Evolutionary conservation across 2,888 invertebrate species (phyloP).

Genomic region (Nowickia ferox): DNA sequence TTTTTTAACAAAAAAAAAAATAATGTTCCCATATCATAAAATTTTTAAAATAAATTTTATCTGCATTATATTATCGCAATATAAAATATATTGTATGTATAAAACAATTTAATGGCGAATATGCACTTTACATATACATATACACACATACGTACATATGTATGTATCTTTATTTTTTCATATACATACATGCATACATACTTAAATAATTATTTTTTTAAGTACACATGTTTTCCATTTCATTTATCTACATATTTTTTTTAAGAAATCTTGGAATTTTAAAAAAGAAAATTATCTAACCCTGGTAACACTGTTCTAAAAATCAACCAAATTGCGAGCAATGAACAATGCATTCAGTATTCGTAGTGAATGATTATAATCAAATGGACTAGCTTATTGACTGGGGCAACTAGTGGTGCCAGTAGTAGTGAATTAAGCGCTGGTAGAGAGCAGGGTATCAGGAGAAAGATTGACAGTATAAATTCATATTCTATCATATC

Average conservation of each 20-base stretch:
- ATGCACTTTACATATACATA: too few species aligned
- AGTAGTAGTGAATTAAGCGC: not conserved
- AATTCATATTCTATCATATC: conserved; percentile 58
- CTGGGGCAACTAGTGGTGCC: conserved; percentile 1
- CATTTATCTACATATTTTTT: not conserved
- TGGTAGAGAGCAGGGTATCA: not conserved
- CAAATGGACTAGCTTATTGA: conserved; percentile 47
- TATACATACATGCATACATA: too few species aligned
- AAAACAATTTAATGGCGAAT: too few species aligned
- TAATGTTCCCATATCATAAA: conserved; percentile 28
- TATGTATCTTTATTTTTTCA: too few species aligned
- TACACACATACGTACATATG: too few species aligned
- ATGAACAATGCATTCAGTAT: conserved; percentile 48
- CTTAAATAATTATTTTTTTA: not conserved
- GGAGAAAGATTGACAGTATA: conserved; percentile 6
- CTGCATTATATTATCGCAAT: too few species aligned
- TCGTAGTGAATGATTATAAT: conserved; percentile 45
- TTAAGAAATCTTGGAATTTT: not conserved
- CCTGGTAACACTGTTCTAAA: conserved; percentile 42
- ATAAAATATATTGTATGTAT: too few species aligned
- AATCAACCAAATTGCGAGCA: conserved; percentile 29
- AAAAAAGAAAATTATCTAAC: not conserved
- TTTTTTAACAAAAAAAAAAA: not conserved
- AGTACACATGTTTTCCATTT: not conserved
- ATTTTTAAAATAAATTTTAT: not conserved